Evolutionary conservation across 2,797 vertebrate species (phyloP).

Genomic region (Acropternis orthonyx): DNA sequence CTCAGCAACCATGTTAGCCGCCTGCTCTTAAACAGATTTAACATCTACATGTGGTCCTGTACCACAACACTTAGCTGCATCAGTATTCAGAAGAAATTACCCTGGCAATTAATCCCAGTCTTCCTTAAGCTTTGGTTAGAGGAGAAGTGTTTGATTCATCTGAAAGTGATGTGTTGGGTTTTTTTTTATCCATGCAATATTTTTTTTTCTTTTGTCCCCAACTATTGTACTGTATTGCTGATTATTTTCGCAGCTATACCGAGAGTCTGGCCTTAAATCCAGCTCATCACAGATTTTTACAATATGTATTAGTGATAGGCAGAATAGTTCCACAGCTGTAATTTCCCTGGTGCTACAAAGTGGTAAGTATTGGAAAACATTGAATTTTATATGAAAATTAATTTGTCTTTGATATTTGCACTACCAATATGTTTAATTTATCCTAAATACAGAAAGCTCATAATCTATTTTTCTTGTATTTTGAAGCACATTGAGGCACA

Average conservation of each 20-base stretch:
- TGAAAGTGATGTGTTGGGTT: not conserved
- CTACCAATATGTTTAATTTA: not conserved
- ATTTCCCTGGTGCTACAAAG: not conserved
- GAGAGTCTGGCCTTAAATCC: not conserved
- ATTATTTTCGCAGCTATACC: not conserved
- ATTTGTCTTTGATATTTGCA: not conserved
- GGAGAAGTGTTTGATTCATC: not conserved
- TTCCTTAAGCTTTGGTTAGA: not conserved
- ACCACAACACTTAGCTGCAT: not conserved
- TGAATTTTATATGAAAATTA: not conserved
- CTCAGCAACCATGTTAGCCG: not conserved
- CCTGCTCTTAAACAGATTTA: not conserved
- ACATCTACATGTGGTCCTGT: not conserved
- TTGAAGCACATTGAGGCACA: not conserved
- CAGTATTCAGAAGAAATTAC: not conserved
- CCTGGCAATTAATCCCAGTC: not conserved
- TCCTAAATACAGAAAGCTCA: not conserved
- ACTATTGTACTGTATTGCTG: not conserved
- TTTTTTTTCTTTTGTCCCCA: not conserved
- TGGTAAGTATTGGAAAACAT: not conserved
- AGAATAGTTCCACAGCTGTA: not conserved
- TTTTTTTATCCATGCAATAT: not conserved
- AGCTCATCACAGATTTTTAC: not conserved
- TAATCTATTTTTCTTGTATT: not conserved
- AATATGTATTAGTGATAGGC: not conserved